phyloP scores from a whole-genome alignment of 1,140 invertebrate species.

The Mizuhopecten yessoensis region DNA sequence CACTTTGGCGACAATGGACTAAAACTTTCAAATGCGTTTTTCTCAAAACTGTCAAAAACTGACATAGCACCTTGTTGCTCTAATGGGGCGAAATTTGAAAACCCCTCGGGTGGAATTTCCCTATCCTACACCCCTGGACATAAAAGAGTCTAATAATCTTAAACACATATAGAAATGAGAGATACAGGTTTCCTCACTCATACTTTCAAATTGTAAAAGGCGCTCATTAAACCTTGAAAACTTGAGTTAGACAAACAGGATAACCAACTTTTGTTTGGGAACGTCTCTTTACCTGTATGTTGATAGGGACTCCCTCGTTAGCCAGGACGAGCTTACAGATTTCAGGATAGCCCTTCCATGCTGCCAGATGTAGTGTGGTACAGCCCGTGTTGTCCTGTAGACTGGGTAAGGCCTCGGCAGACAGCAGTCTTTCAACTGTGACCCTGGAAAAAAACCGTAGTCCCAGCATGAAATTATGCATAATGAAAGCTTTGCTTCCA shows the following conservation, averaged over 20 bases:
- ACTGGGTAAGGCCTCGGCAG: constrained; percentile 95
- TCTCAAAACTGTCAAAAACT: not conserved
- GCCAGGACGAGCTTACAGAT: constrained; percentile 91
- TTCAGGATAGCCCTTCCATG: constrained; percentile 94
- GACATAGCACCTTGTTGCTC: not conserved
- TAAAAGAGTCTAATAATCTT: too few species aligned
- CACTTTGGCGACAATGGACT: too few species aligned
- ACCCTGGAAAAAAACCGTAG: constrained; percentile 87
- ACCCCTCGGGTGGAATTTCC: too few species aligned
- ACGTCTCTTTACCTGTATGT: constrained; percentile 89
- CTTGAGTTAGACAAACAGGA: too few species aligned
- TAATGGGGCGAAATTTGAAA: not conserved
- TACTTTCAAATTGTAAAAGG: too few species aligned
- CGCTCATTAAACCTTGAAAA: too few species aligned
- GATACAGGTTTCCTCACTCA: too few species aligned
- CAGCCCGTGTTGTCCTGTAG: constrained; percentile 93
- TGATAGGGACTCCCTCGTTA: constrained; percentile 87
- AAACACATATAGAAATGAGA: too few species aligned
- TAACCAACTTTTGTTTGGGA: too few species aligned
- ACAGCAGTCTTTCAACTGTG: constrained; percentile 92
- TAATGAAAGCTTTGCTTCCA: too few species aligned
- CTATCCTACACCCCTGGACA: too few species aligned
- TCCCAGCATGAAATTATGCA: not conserved
- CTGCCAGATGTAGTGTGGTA: constrained; percentile 93
- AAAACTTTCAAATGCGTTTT: not conserved